A percentile compares a stretch with the other conserved stretches of the same genome.
Conservation (phyloP, 1,140 invertebrate species). For the Pseudoatta argentina region DNA sequence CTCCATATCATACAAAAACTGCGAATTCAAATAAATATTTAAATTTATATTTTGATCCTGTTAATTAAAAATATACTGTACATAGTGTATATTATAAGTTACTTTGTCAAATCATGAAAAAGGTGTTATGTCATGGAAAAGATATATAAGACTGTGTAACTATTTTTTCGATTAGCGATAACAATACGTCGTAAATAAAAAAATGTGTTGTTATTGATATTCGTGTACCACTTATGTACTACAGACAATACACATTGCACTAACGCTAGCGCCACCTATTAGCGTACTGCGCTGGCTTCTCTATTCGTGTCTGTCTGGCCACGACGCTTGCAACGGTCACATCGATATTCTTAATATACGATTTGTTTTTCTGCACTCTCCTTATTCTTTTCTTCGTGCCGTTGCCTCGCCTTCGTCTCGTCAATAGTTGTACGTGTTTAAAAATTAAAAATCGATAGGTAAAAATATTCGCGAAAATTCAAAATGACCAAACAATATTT, state of each 20-base stretch:
- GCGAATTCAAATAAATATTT: neutral
- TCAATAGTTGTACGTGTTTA: neutral
- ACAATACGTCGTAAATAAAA: neutral
- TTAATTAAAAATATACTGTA: constrained; percentile 1
- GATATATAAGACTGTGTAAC: neutral
- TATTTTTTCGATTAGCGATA: neutral
- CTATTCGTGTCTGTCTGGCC: no score
- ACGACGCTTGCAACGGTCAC: no score
- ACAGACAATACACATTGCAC: no score
- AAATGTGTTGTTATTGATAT: no score
- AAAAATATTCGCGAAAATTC: neutral
- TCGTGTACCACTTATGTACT: no score
- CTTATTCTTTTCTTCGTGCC: no score
- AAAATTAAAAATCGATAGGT: constrained; percentile 1
- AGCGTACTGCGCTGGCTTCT: no score
- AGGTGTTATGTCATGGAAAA: neutral
- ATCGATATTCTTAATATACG: no score
- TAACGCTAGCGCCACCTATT: no score
- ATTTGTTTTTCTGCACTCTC: no score
- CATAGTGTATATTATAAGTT: neutral
- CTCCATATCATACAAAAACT: neutral
- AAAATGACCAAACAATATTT: neutral
- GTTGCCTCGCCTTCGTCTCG: no score
- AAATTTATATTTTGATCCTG: neutral
- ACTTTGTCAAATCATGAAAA: neutral